A percentile compares a stretch with the other conserved stretches of the same genome.
phyloP scores from a whole-genome alignment of 1,140 invertebrate species.

The Phocides pigmalion region DNA sequence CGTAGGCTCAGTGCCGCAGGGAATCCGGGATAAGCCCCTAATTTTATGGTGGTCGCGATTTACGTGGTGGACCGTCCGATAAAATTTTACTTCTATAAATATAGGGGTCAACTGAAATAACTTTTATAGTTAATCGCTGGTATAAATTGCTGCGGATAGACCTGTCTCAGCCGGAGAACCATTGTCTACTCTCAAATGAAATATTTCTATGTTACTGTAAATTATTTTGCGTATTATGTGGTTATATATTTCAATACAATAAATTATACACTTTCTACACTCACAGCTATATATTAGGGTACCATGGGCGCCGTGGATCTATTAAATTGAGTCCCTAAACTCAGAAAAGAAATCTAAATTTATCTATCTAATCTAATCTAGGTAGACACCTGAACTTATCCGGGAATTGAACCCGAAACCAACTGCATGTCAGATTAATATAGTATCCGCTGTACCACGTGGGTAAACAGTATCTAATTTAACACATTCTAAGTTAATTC shows the following conservation, averaged over 20 bases:
- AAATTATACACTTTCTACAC: too few species aligned
- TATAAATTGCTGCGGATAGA: conserved; percentile 7
- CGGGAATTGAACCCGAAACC: too few species aligned
- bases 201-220: neutral
- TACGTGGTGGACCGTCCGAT: conserved; percentile 27
- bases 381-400: too few species aligned
- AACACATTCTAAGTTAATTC: too few species aligned
- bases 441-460: too few species aligned
- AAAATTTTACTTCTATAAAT: conserved; percentile 31
- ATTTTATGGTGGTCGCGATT: conserved; percentile 32
- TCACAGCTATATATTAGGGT: too few species aligned
- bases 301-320: too few species aligned
- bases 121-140: conserved; percentile 14
- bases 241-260: neutral
- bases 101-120: conserved; percentile 24
- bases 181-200: conserved; percentile 4
- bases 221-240: neutral
- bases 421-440: too few species aligned
- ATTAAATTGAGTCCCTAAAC: too few species aligned
- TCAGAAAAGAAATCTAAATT: too few species aligned
- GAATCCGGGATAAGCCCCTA: conserved; percentile 31
- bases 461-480: too few species aligned
- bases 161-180: neutral
- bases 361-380: too few species aligned
- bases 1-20: conserved; percentile 22